Evolutionary conservation across 1,140 invertebrate species (phyloP), one percentile per base, ranked within the genome.

Genomic region (Musca domestica): DNA sequence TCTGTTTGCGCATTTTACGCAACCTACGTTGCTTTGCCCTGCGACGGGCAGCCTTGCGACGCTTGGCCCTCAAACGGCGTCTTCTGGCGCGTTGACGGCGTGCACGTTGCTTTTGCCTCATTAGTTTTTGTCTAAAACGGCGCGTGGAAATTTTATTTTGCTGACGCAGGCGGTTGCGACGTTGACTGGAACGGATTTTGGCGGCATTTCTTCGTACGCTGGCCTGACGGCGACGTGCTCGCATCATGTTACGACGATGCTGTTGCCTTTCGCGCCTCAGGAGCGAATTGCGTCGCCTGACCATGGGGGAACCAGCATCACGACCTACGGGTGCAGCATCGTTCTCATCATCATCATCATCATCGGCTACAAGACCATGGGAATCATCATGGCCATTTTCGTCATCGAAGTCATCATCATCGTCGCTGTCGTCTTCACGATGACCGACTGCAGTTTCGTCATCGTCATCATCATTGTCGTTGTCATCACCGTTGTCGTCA

Each of bases 191-290:
- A 10, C 34, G 34, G n/a, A 2, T 58, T n/a, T 4, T 27, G 4
- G n/a, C 25, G 23, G 15, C 54, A 27, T 27, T 27, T 58, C 10
- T n/a, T 27, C 12, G n/a, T 3, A n/a, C 6, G 0, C 49, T 10
- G 48, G 68, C 30, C 3, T 20, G 66, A 15, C 76, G 76, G 27
- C 69, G 69, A 46, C 69, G 70, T 15, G 67, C 34, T 4, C 17
- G 10, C 3, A 46, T 22, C 19, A 67, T 61, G 7, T 69, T 70
- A 30, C 74, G 52, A 1, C 69, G 71, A 58, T 72, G 61, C 19
- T 51, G 30, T 67, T 66, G 67, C 22, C 46, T 15, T 47, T 64
- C 23, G n/a, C 61, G 61, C n/a, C 30, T 64, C 19, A 46, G 61
- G 14, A 34, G 30, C 0, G 3, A 4, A n/a, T 27, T 25, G 14